phyloP scores from a whole-genome alignment of 30 jellyfish, hydroid and myxozoan genomes.

The Cassiopea xamachana region DNA sequence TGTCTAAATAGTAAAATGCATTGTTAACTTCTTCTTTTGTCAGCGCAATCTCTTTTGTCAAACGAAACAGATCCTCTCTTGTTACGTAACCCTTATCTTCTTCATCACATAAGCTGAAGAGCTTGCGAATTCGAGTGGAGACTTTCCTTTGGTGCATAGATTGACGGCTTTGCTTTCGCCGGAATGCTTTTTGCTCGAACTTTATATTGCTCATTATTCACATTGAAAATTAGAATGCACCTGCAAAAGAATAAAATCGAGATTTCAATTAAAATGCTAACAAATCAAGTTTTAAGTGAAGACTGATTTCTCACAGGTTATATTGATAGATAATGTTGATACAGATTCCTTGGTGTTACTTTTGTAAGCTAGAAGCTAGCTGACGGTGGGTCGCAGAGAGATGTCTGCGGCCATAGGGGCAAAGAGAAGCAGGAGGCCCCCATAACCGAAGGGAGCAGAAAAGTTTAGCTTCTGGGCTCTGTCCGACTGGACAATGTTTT shows the following conservation, averaged over 20 bases:
- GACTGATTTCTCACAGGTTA: no score
- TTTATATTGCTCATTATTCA: slow-evolving; percentile 29
- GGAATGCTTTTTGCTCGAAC: slow-evolving; percentile 28
- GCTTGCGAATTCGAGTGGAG: slow-evolving; percentile 42
- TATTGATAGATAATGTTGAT: no score
- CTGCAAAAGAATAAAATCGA: background rate
- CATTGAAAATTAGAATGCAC: background rate
- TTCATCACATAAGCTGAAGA: slow-evolving; percentile 77
- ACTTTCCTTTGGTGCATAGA: slow-evolving; percentile 47
- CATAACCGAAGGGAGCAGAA: no score
- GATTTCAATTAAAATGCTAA: background rate
- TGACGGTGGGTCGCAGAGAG: no score
- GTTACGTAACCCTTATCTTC: slow-evolving; percentile 81
- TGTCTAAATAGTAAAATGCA: slow-evolving; percentile 85
- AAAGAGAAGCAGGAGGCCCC: no score
- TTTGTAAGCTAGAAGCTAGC: no score
- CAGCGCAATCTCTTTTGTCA: slow-evolving; percentile 83
- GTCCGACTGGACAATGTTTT: no score
- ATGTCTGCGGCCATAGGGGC: no score
- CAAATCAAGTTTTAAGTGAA: background rate
- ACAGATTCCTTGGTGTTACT: no score
- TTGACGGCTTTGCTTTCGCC: slow-evolving; percentile 23
- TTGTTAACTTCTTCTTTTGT: slow-evolving; percentile 75
- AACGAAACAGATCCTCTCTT: slow-evolving; percentile 71
- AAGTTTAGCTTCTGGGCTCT: no score